Evolutionary conservation across 2,797 vertebrate species (phyloP).

Genomic region (Sitta carolinensis): DNA sequence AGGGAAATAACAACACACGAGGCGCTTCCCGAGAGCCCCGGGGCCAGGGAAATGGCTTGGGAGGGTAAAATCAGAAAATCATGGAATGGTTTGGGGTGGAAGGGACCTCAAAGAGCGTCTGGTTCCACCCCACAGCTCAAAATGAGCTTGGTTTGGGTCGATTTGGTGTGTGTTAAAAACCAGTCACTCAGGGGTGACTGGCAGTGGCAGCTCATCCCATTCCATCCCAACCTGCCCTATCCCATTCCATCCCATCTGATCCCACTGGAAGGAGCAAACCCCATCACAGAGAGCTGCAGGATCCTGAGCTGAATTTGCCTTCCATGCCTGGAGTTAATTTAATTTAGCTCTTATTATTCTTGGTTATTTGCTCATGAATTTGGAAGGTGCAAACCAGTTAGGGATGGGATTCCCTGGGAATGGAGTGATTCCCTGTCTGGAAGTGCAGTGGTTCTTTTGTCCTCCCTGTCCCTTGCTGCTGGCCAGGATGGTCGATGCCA

Average conservation of each 20-base stretch:
- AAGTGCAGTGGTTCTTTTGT: not conserved
- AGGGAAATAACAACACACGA: not conserved
- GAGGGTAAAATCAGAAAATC: not conserved
- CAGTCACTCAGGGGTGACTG: not conserved
- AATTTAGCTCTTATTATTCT: not conserved
- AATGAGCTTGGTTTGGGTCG: not conserved
- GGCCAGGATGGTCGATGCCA: accelerated
- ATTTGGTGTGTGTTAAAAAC: not conserved
- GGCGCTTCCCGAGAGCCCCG: not conserved
- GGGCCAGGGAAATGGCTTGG: not conserved
- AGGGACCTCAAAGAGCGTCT: not conserved
- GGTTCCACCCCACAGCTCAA: accelerated
- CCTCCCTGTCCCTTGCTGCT: not conserved
- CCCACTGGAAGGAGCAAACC: not conserved
- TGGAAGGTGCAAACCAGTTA: not conserved
- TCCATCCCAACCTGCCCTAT: accelerated
- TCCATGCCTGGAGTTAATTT: not conserved
- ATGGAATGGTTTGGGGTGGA: not conserved
- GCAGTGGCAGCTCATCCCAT: not conserved
- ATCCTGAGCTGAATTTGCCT: accelerated
- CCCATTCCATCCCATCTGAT: not conserved
- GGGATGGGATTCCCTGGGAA: not conserved
- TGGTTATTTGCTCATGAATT: not conserved
- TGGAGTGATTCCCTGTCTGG: not conserved
- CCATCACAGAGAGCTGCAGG: not conserved